Percentiles rank a stretch among this genome's conserved stretches.
These are phyloP conservation scores for Deilephila porcellus DNA, from an alignment of 2,888 invertebrate species.

Conservation along the genomic window DNA sequence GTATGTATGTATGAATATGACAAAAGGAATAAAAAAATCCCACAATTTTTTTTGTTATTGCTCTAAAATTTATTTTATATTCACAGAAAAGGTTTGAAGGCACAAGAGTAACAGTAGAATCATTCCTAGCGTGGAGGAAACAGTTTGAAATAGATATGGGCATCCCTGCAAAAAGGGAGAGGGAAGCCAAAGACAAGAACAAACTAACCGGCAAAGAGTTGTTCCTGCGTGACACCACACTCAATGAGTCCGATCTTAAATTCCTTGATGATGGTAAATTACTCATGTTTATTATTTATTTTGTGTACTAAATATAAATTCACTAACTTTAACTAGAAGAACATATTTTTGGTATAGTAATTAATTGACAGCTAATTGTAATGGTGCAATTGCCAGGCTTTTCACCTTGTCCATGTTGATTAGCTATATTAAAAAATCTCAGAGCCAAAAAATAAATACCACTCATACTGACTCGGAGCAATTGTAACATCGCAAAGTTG, in stretches of 20 bases:
- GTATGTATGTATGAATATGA: too few species aligned
- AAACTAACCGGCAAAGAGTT: slow-evolving; percentile 97
- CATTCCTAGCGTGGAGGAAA: slow-evolving; percentile 97
- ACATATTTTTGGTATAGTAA: too few species aligned
- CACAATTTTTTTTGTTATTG: not conserved
- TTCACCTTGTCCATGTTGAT: not conserved
- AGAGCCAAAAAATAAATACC: too few species aligned
- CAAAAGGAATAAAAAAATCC: too few species aligned
- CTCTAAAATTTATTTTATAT: slow-evolving; percentile 28
- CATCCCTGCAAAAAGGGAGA: slow-evolving; percentile 88
- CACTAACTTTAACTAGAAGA: too few species aligned
- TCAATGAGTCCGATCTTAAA: slow-evolving; percentile 98
- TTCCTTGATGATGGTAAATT: slow-evolving; percentile 93
- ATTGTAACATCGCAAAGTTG: too few species aligned
- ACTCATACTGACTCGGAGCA: too few species aligned
- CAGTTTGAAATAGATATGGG: slow-evolving; percentile 96
- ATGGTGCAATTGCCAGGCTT: too few species aligned
- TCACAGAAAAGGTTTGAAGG: slow-evolving; percentile 96
- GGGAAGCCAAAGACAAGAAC: slow-evolving; percentile 88
- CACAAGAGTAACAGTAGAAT: slow-evolving; percentile 97
- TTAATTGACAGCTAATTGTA: too few species aligned
- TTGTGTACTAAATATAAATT: too few species aligned
- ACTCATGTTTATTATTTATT: too few species aligned
- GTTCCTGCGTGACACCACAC: slow-evolving; percentile 95
- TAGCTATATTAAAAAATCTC: not conserved